Evolutionary conservation across 2,888 invertebrate genomes (phyloP), one percentile per base, ranked within the genome.

Genomic region (Brachyptera putata): DNA sequence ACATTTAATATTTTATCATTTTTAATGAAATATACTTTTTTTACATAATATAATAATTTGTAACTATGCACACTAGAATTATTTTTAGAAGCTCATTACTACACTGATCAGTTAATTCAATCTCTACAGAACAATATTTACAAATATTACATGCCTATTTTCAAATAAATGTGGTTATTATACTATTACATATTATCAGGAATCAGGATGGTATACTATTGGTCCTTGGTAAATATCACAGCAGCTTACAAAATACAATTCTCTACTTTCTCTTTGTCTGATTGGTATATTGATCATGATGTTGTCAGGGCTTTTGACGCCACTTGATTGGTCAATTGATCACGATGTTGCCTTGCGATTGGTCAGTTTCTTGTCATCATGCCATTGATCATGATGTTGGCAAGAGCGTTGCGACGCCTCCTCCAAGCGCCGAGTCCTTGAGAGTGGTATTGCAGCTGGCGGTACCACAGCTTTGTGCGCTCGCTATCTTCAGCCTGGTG

Each of bases 371-470:
- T 59, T 2, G 63, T 59, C 41, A 61, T 67, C 73, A 74, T 73
- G 37, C 91, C 91, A 73, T 91, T 93, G 71, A 95, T 94, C 94
- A 96, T 95, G 67, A 96, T 95, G 73, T 96, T 95, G n/a, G 95
- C 94, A 69, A 96, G 79, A 4, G 95, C 96, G 71, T 93, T 94
- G 36, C 96, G 82, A 65, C 95, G 80, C 73, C 89, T 87, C 57
- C 95, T 82, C 96, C 96, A 96, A 5, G 90, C 85, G 61, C 95
- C 95, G 67, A 95, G 86, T 61, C 94, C 91, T 73, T 92, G 91
- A 22, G 93, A 90, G 74, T 95, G 93, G 71, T 88, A 90, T 73
- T 95, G 93, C 57, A 96, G 77, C 69, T 91, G 90, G 18, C 88
- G 84, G 74, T 93, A 91, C 95, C 96, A 96, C 26, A 87, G 84